Evolutionary conservation across 2,888 invertebrate genomes (phyloP), one percentile per base, ranked within the genome.

Genomic region (Megamerina dolium): DNA sequence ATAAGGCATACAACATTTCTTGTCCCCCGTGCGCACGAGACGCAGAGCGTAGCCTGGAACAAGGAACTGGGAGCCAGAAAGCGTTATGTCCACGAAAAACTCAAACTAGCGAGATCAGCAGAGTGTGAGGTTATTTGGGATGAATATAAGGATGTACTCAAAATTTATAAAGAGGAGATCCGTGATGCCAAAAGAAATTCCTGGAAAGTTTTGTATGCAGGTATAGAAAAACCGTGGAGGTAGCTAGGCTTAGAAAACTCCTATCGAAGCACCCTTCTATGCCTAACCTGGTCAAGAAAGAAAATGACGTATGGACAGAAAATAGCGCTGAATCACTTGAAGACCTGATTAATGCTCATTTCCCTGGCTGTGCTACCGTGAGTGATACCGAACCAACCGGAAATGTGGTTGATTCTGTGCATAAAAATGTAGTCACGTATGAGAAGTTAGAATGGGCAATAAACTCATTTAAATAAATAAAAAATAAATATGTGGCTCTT

Each of bases 191-290:
- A 14, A 17, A 12, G 10, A 33, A 33, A 14, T 10, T 3, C 33
- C 3, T 33, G 33, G 2, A 33, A 33, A 10, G 16, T 14, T 17
- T 33, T 33, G 10, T 33, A 14, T 14, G 29, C 29, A 10, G 12
- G 29, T 29, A 29, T 29, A 29, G 3, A 3, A 31, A 13, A 13
- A 14, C 14, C 13, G 8, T 8, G 8, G 31, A 31, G 13, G 31
- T 31, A 14, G 31, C 31, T n/a, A n/a, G n/a, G 16, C 34, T 16
- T 12, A 34, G 34, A 16, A 34, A 34, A n/a, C 34, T 34, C 5
- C 18, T 34, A 18, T 34, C 34, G 9, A 34, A 34, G n/a, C 19
- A 34, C 9, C 34, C 34, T 9, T 10, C 34, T 18, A 34, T 31
- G 13, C 31, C 31, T 13, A 31, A 5, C 14, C 31, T 31, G 5